Conservation (phyloP, 2,888 invertebrate genomes). For the Tenthredo scrophulariae region DNA sequence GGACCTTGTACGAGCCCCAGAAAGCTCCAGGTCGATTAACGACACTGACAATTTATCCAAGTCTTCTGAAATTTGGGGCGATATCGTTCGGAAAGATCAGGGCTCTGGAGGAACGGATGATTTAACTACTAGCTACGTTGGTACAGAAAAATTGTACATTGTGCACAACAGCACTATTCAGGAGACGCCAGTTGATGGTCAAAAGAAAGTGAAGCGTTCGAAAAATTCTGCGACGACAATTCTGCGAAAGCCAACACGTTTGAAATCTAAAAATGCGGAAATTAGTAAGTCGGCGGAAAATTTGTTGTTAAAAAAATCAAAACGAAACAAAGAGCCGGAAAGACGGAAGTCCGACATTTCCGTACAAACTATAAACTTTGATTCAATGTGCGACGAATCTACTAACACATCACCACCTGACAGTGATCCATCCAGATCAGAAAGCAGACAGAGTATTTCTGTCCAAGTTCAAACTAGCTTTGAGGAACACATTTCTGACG, state of each 20-base stretch:
- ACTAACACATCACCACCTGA: conserved; percentile 73
- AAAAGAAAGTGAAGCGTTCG: conserved; percentile 15
- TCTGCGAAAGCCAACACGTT: conserved; percentile 67
- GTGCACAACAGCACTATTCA: conserved; percentile 51
- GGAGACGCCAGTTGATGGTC: conserved; percentile 53
- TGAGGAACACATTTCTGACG: conserved; percentile 62
- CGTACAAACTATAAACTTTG: conserved; percentile 65
- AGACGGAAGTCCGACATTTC: conserved; percentile 73
- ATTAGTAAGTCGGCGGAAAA: conserved; percentile 73
- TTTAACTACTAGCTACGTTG: not conserved
- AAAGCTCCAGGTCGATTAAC: conserved; percentile 24
- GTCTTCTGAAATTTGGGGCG: conserved; percentile 26
- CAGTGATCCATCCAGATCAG: conserved; percentile 63
- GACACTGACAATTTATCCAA: conserved; percentile 42
- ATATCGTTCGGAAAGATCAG: not conserved
- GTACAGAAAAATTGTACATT: conserved; percentile 3
- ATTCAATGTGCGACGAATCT: conserved; percentile 68
- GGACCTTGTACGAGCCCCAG: conserved; percentile 16
- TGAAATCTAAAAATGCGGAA: conserved; percentile 69
- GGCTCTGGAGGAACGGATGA: not conserved
- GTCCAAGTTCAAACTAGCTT: conserved; percentile 75
- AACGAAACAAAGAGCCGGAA: conserved; percentile 70
- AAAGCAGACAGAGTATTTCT: conserved; percentile 66
- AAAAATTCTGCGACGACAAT: conserved; percentile 62
- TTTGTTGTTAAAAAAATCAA: conserved; percentile 65